phyloP scores from a whole-genome alignment of 2,888 invertebrate genomes.

The Apodemia duryi region DNA sequence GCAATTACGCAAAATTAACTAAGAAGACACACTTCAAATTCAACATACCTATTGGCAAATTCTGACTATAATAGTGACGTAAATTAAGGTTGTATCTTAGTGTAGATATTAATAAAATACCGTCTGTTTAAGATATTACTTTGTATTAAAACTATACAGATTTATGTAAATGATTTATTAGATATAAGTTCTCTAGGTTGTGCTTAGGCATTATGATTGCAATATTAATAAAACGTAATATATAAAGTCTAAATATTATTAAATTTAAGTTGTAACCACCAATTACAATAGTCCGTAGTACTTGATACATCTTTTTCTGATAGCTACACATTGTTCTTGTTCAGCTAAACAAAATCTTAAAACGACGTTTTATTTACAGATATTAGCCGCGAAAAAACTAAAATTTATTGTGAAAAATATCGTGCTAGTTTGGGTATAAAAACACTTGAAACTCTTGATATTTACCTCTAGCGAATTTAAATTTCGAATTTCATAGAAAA shows the following conservation, averaged over 20 bases:
- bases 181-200: slow-evolving; percentile 55
- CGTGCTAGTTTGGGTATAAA: no score
- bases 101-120: slow-evolving; percentile 65
- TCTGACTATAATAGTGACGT: not conserved
- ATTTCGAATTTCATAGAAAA: no score
- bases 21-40: no score
- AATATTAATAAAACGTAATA: slow-evolving; percentile 38
- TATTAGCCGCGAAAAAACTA: no score
- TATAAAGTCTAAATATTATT: slow-evolving; percentile 10
- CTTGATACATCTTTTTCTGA: not conserved
- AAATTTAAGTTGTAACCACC: slow-evolving; percentile 10
- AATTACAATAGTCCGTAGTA: slow-evolving; percentile 7
- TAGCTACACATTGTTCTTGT: no score
- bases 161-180: slow-evolving; percentile 34
- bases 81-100: slow-evolving; percentile 31
- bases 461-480: no score
- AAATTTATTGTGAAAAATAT: no score
- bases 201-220: slow-evolving; percentile 68
- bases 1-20: no score
- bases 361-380: no score
- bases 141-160: slow-evolving; percentile 30
- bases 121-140: slow-evolving; percentile 45
- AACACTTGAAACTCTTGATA: no score
- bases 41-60: not conserved
- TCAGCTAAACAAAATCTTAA: no score